Percentiles rank a stretch among this genome's conserved stretches.
Conservation (phyloP, 1,140 invertebrate genomes). For the Rhopalosiphum maidis region DNA sequence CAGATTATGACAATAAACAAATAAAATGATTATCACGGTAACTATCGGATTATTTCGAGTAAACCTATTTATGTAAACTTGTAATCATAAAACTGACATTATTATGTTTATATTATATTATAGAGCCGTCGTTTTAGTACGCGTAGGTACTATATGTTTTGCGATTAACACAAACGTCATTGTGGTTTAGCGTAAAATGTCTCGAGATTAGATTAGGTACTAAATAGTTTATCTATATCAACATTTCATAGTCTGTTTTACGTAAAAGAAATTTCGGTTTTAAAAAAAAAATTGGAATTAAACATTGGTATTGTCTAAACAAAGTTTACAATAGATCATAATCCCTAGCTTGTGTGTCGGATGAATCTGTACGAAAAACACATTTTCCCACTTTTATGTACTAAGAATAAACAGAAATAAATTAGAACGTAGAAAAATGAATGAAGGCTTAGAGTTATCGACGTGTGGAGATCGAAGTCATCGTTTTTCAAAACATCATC, state of each 20-base stretch:
- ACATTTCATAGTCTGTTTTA: neutral
- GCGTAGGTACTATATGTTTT: too few species aligned
- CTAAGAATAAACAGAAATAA: neutral
- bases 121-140: too few species aligned
- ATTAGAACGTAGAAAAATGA: neutral
- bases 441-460: neutral
- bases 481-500: neutral
- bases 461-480: neutral
- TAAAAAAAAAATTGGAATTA: neutral
- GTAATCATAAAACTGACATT: too few species aligned
- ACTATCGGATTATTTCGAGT: too few species aligned
- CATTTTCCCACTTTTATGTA: neutral
- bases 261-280: neutral
- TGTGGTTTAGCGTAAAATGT: neutral
- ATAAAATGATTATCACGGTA: too few species aligned
- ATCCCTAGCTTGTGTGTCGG: neutral
- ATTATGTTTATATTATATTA: too few species aligned
- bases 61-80: too few species aligned
- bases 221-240: neutral
- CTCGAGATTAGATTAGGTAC: neutral
- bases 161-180: neutral
- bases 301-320: neutral
- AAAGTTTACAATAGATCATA: neutral
- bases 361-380: neutral
- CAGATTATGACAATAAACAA: too few species aligned